Base-by-base conservation (phyloP, 1,140 invertebrate genomes). In the Hycleus phaleratus region DNA sequence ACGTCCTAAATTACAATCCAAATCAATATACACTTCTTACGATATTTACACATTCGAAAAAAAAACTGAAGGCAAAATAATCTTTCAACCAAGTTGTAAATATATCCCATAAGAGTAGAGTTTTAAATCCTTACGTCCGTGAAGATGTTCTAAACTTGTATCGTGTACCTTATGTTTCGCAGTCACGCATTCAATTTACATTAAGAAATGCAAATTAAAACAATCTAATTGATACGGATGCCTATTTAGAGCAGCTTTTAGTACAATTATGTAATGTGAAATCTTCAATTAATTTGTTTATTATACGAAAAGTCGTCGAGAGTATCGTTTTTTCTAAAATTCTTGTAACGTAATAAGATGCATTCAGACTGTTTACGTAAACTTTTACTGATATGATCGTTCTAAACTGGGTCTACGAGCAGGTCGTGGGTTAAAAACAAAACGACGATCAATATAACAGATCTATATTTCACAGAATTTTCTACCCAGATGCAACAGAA, bases 31-130 rank as follows among this genome's bases (percentile, higher is more conserved):
- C 32, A 32, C 32, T 32, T 18, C 18, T 18, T 18, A 32, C 7
- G 7, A 5, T 32, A 32, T 32, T 32, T 32, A 32, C 32, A 32
- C 4, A 32, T 5, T 32, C 32, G 7, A 32, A 32, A 7, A 32
- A 32, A 32, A 32, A 32, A 32, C 32, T 32, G 18, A 18, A 18
- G 18, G 18, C 18, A 18, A 12, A 32, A 52, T 62, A 43, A 55
- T 62, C 56, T 62, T 58, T 58, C 49, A 51, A 40, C 48, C 38
- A 46, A 56, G 42, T 26, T 56, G 43, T 48, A 60, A 32, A 50
- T 49, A 54, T 59, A 49, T 46, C 18, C 46, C 45, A 55, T 59
- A 49, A 11, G 42, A 54, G 46, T 54, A 54, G 26, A 46, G 46
- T 40, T 59, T 47, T 49, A 46, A 54, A 54, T 26, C 32, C 42